phyloP scores from a whole-genome alignment of 2,113 vertebrate genomes.

The Xiphias gladius region DNA sequence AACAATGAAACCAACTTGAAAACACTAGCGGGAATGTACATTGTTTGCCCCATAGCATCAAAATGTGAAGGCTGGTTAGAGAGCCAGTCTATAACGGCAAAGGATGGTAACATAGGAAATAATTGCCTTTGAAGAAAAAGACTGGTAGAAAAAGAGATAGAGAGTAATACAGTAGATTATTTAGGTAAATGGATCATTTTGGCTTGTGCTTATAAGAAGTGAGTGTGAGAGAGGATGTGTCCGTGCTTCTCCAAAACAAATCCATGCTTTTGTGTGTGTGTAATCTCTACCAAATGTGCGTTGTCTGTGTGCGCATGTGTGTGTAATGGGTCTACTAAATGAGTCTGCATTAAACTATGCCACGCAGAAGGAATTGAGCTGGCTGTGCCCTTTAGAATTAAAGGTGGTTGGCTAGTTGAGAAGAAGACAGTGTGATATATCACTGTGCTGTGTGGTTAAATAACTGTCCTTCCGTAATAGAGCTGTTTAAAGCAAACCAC shows the following conservation, averaged over 20 bases:
- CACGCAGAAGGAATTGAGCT: slow-evolving; percentile 57
- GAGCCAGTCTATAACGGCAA: background rate
- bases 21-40: background rate
- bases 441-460: slow-evolving; percentile 76
- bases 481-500: slow-evolving; percentile 69
- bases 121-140: background rate
- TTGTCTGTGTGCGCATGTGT: background rate
- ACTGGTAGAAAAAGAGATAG: background rate
- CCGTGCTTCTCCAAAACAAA: background rate
- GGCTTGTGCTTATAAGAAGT: background rate
- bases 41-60: background rate
- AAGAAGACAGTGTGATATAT: slow-evolving; percentile 63
- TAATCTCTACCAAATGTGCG: slow-evolving; percentile 21
- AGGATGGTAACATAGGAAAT: background rate
- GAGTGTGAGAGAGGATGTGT: background rate
- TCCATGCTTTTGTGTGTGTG: background rate
- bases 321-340: slow-evolving; percentile 55
- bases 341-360: slow-evolving; percentile 61
- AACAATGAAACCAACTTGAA: background rate
- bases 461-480: slow-evolving; percentile 84
- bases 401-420: slow-evolving; percentile 28
- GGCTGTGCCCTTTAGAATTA: slow-evolving; percentile 64
- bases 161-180: background rate
- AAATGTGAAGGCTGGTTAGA: background rate
- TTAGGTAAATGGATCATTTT: background rate